phyloP scores from a whole-genome alignment of 1,140 invertebrate genomes.

The Drosophila sp. region DNA sequence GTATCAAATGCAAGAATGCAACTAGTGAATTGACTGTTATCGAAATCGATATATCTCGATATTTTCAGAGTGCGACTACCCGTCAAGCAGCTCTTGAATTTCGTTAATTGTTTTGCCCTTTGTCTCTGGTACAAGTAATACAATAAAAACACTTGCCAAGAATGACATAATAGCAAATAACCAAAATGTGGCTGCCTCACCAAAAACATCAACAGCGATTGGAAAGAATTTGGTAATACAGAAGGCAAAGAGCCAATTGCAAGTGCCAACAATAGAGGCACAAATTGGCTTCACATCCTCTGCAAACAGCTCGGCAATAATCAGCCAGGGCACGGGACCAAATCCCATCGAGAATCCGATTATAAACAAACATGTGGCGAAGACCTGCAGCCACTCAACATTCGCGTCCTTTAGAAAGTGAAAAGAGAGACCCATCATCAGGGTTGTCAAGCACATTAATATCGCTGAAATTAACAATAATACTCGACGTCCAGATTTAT shows the following conservation, averaged over 20 bases:
- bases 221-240: conserved; percentile 90
- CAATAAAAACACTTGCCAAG: conserved; percentile 86
- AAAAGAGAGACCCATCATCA: conserved; percentile 87
- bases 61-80: too few species aligned
- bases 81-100: too few species aligned
- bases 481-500: conserved; percentile 88
- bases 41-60: too few species aligned
- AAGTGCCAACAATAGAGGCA: conserved; percentile 89
- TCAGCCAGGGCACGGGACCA: conserved; percentile 92
- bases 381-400: conserved; percentile 88
- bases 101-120: conserved; percentile 89
- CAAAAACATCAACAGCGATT: conserved; percentile 53
- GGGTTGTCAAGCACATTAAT: conserved; percentile 87
- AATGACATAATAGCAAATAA: conserved; percentile 89
- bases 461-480: conserved; percentile 88
- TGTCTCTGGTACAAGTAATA: conserved; percentile 89
- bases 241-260: conserved; percentile 93
- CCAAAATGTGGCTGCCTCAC: conserved; percentile 88
- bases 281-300: conserved; percentile 91
- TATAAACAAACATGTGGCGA: conserved; percentile 90
- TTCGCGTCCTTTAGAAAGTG: conserved; percentile 84
- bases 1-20: too few species aligned
- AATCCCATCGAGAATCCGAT: conserved; percentile 92
- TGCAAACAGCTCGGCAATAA: conserved; percentile 91
- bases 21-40: too few species aligned